Evolutionary conservation across 37 sponge, comb jelly and placozoan genomes (phyloP), one percentile per base, ranked within the genome.

Genomic region (Agelas oroides): DNA sequence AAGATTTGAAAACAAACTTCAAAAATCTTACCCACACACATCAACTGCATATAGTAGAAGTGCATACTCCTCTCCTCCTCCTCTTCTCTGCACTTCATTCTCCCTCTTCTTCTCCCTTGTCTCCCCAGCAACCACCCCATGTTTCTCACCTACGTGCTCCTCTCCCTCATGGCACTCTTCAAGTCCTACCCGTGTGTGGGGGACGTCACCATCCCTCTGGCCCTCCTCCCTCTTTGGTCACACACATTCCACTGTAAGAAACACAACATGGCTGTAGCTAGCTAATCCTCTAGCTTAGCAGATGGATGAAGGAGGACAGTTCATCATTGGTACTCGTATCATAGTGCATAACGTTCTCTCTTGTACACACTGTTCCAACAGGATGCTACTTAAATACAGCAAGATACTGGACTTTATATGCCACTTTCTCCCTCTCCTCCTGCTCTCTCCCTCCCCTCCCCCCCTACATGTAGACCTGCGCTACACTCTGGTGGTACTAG

Each of bases 181-280:
- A 98, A 98, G 89, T 96, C 99, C 53, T 98, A 96, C 81, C 97
- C 99, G 12, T 84, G 89, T 60, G 67, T 98, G 20, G 93, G 95
- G 27, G 97, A 94, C 70, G 24, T 92, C 58, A 84, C 91, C 32
- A 36, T 98, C 39, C 97, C 99, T 56, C 81, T 97, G 17, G 86
- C 97, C 17, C 83, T 98, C 28, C 88, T 97, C 0, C 94, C 94
- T 17, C 87, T 95, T 31, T 98, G 95, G 97, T 41, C 75, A 24
- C 97, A 98, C 77, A 82, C 90, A 46, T 95, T 92, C 89, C 87
- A 82, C 84, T 95, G 94, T 95, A 63, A 89, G 91, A 76, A 6
- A 13, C 23, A 20, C 25, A 12, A 12, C 46, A 12, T 46, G 8
- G 46, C 46, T 8, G n/a, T n/a, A n/a, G n/a, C n/a, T n/a, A n/a